phyloP scores from a whole-genome alignment of 35 echinoderm and acorn worm genomes.

The Acanthaster planci region DNA sequence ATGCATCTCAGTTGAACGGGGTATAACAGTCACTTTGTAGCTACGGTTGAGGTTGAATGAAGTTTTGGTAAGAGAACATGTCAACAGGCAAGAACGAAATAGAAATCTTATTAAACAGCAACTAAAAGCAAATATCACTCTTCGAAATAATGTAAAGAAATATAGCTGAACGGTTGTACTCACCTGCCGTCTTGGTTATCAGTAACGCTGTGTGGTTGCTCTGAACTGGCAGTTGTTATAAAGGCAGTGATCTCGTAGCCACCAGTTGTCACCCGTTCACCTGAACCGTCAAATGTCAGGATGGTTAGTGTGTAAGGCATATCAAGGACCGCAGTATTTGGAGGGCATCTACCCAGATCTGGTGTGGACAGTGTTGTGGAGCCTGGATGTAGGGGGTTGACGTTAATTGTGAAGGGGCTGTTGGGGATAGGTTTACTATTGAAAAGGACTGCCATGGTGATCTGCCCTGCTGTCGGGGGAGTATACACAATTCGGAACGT shows the following conservation, averaged over 20 bases:
- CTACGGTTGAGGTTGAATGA: no score
- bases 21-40: neutral
- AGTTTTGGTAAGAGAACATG: no score
- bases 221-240: no score
- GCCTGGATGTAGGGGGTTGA: neutral
- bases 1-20: neutral
- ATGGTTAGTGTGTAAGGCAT: neutral
- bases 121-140: no score
- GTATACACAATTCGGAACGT: neutral
- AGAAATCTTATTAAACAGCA: no score
- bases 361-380: neutral
- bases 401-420: neutral
- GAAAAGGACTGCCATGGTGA: neutral
- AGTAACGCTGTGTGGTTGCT: neutral
- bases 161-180: neutral
- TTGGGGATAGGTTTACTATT: neutral
- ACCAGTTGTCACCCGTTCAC: neutral
- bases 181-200: conserved; percentile 10
- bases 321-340: neutral
- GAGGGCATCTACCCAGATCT: neutral
- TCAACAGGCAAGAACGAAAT: no score
- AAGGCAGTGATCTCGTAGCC: neutral
- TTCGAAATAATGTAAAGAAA: no score
- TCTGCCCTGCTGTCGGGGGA: neutral
- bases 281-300: neutral